Evolutionary conservation across 2,113 vertebrate genomes (phyloP).

Genomic region (Ictidomys tridecemlineatus): DNA sequence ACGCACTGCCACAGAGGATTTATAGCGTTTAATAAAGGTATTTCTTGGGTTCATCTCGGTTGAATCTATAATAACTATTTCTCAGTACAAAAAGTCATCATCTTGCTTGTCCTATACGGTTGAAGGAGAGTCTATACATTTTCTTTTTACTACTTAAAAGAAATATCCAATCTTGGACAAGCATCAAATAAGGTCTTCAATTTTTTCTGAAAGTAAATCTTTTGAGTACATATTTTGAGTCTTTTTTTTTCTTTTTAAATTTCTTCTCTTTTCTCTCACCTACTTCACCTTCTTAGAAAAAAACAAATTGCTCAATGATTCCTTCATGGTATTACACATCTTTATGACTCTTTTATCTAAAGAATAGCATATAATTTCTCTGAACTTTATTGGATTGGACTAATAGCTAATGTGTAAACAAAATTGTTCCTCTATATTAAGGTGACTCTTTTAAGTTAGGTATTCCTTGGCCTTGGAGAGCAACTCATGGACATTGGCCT

Average conservation of each 20-base stretch:
- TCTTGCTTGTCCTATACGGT: not conserved
- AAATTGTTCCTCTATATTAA: not conserved
- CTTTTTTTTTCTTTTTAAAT: not conserved
- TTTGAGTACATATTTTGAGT: slow-evolving; percentile 14
- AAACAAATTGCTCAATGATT: not conserved
- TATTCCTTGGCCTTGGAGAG: not conserved
- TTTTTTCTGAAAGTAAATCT: slow-evolving; percentile 20
- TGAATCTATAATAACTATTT: slow-evolving; percentile 58
- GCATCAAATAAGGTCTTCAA: not conserved
- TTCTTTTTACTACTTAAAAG: slow-evolving; percentile 43
- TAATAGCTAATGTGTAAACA: not conserved
- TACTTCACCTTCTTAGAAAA: slow-evolving; percentile 38
- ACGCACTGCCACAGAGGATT: slow-evolving; percentile 69
- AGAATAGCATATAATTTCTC: slow-evolving; percentile 14
- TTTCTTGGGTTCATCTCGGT: slow-evolving; percentile 59
- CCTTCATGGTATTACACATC: not conserved
- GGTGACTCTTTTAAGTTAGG: not conserved
- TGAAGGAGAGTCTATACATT: not conserved
- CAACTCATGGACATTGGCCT: not conserved
- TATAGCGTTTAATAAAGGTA: slow-evolving; percentile 77
- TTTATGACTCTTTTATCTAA: slow-evolving; percentile 57
- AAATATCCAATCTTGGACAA: not conserved
- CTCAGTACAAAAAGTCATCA: slow-evolving; percentile 49
- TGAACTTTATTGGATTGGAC: not conserved
- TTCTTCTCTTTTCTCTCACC: not conserved